These are phyloP conservation scores for Diaprepes abbreviatus DNA, from an alignment of 2,888 invertebrate genomes.

Conservation along the genomic window DNA sequence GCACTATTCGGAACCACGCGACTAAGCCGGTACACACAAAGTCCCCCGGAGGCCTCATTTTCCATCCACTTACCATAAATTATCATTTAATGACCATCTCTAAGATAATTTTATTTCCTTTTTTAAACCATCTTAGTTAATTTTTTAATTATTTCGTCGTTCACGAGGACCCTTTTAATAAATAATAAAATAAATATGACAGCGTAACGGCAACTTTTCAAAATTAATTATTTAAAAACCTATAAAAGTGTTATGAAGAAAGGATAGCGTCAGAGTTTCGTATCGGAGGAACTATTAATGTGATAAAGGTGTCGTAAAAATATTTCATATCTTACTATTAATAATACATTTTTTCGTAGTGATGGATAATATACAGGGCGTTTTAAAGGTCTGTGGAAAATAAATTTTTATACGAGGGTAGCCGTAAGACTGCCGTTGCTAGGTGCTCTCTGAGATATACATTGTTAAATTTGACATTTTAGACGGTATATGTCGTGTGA, in stretches of 20 bases:
- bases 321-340: neutral
- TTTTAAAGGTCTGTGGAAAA: too few relatives aligned
- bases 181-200: constrained; percentile 12
- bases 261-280: neutral
- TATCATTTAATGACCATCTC: neutral
- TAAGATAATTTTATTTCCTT: neutral
- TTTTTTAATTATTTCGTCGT: constrained; percentile 8
- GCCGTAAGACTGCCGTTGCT: too few relatives aligned
- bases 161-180: neutral
- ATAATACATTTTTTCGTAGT: too few relatives aligned
- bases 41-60: neutral
- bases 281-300: neutral
- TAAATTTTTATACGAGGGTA: too few relatives aligned
- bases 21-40: neutral
- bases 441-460: too few relatives aligned
- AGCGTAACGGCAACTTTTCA: neutral
- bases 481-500: too few relatives aligned
- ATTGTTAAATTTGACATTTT: too few relatives aligned
- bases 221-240: constrained; percentile 8
- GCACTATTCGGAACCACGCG: too few relatives aligned
- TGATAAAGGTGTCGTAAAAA: neutral
- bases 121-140: neutral
- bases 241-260: neutral
- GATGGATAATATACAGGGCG: too few relatives aligned
- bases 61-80: neutral